A percentile compares a stretch with the other conserved stretches of the same genome.
phyloP scores from a whole-genome alignment of 2,113 vertebrate species.

The Brachionichthys hirsutus region DNA sequence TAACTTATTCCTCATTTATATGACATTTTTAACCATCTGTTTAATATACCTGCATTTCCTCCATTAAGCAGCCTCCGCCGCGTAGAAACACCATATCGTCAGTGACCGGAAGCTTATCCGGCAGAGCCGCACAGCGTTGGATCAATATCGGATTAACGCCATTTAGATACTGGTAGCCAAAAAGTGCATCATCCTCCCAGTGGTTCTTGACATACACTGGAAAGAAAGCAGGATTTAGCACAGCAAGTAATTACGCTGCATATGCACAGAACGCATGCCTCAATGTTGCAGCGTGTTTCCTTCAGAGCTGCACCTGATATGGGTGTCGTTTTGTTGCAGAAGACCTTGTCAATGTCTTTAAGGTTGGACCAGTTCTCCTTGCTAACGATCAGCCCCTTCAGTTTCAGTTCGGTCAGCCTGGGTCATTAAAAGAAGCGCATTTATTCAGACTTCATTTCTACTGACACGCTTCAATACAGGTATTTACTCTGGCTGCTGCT shows the following conservation, averaged over 20 bases:
- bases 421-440: not conserved
- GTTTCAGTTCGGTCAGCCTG: slow-evolving; percentile 53
- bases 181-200: slow-evolving; percentile 88
- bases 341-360: slow-evolving; percentile 41
- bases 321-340: slow-evolving; percentile 38
- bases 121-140: slow-evolving; percentile 75
- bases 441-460: not conserved
- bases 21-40: no score
- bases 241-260: no score
- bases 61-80: slow-evolving; percentile 68
- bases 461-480: not conserved
- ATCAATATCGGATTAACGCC: slow-evolving; percentile 88
- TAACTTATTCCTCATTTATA: no score
- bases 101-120: slow-evolving; percentile 83
- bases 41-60: slow-evolving; percentile 82
- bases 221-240: not conserved
- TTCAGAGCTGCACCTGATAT: slow-evolving; percentile 47
- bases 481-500: not conserved
- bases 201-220: slow-evolving; percentile 59
- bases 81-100: slow-evolving; percentile 79
- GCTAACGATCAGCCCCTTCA: slow-evolving; percentile 38
- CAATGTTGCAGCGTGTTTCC: no score
- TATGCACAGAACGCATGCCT: no score
- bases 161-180: slow-evolving; percentile 89
- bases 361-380: slow-evolving; percentile 41